Base-by-base conservation (phyloP, 2,888 invertebrate species). In the Eremobia ochroleuca region DNA sequence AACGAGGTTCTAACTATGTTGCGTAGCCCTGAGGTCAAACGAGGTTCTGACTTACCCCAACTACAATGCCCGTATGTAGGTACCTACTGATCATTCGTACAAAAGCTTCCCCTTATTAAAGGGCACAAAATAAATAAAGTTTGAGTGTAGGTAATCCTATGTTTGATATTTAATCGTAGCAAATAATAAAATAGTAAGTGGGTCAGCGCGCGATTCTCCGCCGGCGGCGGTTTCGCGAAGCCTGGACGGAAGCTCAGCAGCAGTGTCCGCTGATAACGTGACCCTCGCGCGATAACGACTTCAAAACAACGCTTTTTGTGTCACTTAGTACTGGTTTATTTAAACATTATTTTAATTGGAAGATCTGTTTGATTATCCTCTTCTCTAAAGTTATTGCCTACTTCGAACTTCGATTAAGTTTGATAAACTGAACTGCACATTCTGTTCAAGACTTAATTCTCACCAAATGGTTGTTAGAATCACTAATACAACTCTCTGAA, bases 231-330 rank as follows among this genome's bases (percentile, higher is more conserved):
- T 52, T 87, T 85, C 79, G 87, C 86, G 85, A 84, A 77, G 85
- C 84, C 79, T 83, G 85, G 90, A 91, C 95, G 95, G 95, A 95
- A 95, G 92, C 93, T 70, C 68, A 28, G 87, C 83, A 91, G 92
- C 94, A 92, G 90, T 91, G 93, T 92, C 94, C 93, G 94, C 90
- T 88, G 91, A 92, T 92, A 92, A 77, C 85, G 74, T 88, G 92
- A 91, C 92, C 92, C 90, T 79, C 80, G 77, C 83, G 86, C 83
- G 94, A 95, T 94, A 94, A 94, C 89, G 79, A 77, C 87, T 87
- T 79, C 90, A 92, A 92, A 93, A 91, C 90, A 91, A 72, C 71
- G 81, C 77, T 91, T 91, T 87, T 89, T 91, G 89, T 92, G 89
- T 86, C 91, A 90, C 61, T 34, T n/a, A 8, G 21, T 46, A 64